phyloP scores from a whole-genome alignment of 2,888 invertebrate genomes.

The Drosophila kanekoi region DNA sequence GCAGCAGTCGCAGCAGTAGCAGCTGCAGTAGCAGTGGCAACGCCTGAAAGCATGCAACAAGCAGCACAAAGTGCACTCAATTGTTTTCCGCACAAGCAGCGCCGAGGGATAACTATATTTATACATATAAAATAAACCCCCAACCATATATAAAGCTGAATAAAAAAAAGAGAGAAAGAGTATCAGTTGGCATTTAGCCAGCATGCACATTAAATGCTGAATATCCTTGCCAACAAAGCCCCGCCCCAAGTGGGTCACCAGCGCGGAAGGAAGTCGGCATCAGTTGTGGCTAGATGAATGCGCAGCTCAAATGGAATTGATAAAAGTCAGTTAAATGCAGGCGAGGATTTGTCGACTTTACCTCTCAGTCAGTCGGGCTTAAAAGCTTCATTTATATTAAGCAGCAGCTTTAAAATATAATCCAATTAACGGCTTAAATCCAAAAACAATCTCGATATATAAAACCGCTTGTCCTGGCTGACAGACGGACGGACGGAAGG shows the following conservation, averaged over 20 bases:
- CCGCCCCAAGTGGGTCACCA: constrained; percentile 45
- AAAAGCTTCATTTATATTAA: constrained; percentile 11
- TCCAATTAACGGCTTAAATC: constrained; percentile 7
- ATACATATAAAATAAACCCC: too few species aligned
- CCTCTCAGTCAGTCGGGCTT: constrained; percentile 1
- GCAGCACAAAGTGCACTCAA: constrained; percentile 61
- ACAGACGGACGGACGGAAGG: too few species aligned
- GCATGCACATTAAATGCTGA: constrained; percentile 58
- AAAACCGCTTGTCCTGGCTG: too few species aligned
- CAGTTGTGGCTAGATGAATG: constrained; percentile 19
- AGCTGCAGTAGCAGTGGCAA: constrained; percentile 12
- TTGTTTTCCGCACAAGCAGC: constrained; percentile 47
- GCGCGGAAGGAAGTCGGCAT: constrained; percentile 32
- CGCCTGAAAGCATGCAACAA: constrained; percentile 70
- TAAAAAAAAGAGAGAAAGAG: constrained; percentile 20
- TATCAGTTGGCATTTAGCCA: constrained; percentile 71
- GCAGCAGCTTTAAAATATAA: constrained; percentile 1
- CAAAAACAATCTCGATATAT: background rate
- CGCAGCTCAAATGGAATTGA: constrained; percentile 35
- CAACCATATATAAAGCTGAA: constrained; percentile 3
- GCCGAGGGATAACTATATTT: constrained; percentile 1
- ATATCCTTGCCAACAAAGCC: constrained; percentile 18
- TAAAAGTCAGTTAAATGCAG: constrained; percentile 38
- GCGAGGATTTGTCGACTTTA: constrained; percentile 3
- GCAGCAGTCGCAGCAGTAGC: background rate